These are phyloP conservation scores for Periphyllus acericola DNA, from an alignment of 2,888 invertebrate genomes.

Conservation along the genomic window DNA sequence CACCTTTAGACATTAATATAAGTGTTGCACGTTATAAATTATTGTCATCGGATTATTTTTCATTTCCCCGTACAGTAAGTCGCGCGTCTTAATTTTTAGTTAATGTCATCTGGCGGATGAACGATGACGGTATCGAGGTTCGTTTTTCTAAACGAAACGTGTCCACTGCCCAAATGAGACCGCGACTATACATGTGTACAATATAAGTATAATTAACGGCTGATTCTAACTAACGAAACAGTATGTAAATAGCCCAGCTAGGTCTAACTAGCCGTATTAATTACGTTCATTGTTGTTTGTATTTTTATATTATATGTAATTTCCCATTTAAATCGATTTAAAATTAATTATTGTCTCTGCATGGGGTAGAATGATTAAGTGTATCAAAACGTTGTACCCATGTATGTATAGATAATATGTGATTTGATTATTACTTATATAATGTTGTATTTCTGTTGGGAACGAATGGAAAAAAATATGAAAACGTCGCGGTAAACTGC, in stretches of 20 bases:
- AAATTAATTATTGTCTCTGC: background rate
- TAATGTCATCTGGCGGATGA: background rate
- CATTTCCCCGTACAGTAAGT: background rate
- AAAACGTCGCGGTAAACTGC: too few relatives aligned
- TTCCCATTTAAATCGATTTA: background rate
- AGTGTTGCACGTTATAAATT: background rate
- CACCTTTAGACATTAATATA: background rate
- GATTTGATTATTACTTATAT: too few relatives aligned
- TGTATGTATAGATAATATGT: background rate
- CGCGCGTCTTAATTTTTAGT: background rate
- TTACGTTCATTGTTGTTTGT: constrained; percentile 9
- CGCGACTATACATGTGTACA: background rate
- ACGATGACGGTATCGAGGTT: background rate
- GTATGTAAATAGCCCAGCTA: background rate
- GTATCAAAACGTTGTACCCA: background rate
- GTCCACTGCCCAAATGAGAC: background rate
- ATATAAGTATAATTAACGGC: background rate
- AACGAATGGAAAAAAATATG: too few relatives aligned
- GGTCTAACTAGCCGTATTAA: background rate
- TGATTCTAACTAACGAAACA: background rate
- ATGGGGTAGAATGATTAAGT: background rate
- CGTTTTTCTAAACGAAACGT: background rate
- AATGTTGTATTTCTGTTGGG: too few relatives aligned
- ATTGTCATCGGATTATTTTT: background rate
- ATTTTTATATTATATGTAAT: background rate